Evolutionary conservation across 1,140 invertebrate species (phyloP).

Genomic region (Nebria ingens): DNA sequence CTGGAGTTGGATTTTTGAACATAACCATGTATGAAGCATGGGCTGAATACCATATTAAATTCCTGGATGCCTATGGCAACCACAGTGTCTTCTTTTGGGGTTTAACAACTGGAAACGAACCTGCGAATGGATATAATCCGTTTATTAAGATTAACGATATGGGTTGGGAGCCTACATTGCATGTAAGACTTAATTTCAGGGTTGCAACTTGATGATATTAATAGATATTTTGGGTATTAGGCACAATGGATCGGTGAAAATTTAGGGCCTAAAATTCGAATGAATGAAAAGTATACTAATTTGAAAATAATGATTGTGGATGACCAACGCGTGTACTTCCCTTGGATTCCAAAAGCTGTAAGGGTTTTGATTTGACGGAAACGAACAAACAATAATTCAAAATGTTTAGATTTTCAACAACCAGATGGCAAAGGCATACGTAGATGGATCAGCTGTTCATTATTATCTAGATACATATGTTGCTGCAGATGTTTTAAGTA

Average conservation of each 20-base stretch:
- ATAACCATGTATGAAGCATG: conserved; percentile 42
- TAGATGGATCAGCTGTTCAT: conserved; percentile 60
- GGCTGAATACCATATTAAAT: conserved; percentile 37
- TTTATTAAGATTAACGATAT: conserved; percentile 48
- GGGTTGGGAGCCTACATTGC: conserved; percentile 39
- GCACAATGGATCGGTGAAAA: conserved; percentile 50
- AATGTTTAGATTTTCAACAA: conserved; percentile 19
- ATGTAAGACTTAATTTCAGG: not conserved
- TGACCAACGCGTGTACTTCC: conserved; percentile 45
- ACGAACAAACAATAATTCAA: conserved; percentile 29
- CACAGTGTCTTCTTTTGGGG: conserved; percentile 31
- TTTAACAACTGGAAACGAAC: conserved; percentile 34
- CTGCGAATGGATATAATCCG: conserved; percentile 31
- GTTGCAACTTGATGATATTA: not conserved
- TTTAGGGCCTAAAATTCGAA: conserved; percentile 51
- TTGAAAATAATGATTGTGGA: conserved; percentile 56
- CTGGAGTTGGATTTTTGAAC: conserved; percentile 45
- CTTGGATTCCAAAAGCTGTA: conserved; percentile 46
- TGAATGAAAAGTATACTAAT: conserved; percentile 38
- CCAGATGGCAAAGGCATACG: conserved; percentile 42
- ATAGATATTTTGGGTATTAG: not conserved
- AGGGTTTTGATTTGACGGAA: conserved; percentile 25
- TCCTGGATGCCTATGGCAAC: conserved; percentile 30
- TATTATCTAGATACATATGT: conserved; percentile 51
- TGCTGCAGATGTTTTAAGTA: conserved; percentile 38